Percentiles rank a stretch among this genome's conserved stretches.
phyloP scores from a whole-genome alignment of 2,797 vertebrate genomes.

The Sorex maritimensis region DNA sequence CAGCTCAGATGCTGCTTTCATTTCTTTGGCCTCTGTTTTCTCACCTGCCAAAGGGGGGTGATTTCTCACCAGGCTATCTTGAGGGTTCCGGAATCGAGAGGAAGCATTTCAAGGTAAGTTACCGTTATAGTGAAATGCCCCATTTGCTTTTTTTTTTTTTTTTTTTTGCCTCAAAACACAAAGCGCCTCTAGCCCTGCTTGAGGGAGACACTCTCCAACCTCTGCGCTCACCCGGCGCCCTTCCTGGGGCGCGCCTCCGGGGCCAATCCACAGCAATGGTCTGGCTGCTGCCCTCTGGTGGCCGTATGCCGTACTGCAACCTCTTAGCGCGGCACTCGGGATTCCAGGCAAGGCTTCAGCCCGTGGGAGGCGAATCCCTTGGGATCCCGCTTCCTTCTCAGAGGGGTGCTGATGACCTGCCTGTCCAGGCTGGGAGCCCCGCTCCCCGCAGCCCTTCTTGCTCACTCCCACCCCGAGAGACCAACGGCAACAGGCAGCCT shows the following conservation, averaged over 20 bases:
- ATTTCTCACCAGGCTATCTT: not conserved
- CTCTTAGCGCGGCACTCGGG: not conserved
- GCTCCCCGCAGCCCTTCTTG: not conserved
- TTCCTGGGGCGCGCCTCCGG: not conserved
- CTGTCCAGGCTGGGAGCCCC: not conserved
- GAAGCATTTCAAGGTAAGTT: not conserved
- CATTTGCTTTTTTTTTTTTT: constrained; percentile 23
- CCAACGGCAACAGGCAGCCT: constrained; percentile 46
- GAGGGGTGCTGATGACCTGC: not conserved
- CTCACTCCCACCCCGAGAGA: constrained; percentile 4
- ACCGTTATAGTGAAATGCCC: not conserved
- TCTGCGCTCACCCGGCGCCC: not conserved
- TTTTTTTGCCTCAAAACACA: not conserved
- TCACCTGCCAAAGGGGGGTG: not conserved
- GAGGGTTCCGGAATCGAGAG: not conserved
- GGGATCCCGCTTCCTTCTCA: not conserved
- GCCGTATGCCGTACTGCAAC: constrained; percentile 72
- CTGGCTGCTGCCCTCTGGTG: constrained; percentile 87
- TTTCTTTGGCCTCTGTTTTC: constrained; percentile 13
- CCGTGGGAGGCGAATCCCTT: not conserved
- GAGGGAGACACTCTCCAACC: not conserved
- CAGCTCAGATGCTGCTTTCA: not conserved
- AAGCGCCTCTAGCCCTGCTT: not conserved
- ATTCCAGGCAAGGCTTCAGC: not conserved
- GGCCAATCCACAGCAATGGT: not conserved